Conservation (phyloP, 1,140 invertebrate species). For the Drosophila ambigua region DNA sequence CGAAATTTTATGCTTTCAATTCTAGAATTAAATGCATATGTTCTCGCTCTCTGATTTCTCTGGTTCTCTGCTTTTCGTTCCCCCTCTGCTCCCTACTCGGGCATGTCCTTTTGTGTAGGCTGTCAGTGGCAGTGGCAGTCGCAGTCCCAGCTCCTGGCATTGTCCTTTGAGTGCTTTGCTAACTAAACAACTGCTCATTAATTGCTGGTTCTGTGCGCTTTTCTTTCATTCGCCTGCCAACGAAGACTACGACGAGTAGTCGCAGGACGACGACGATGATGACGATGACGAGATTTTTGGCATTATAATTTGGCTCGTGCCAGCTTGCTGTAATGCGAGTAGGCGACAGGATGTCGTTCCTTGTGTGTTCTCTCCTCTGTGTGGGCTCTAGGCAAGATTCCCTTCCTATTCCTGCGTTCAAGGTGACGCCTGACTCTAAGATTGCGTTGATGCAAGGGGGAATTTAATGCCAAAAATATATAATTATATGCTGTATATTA, state of each 20-base stretch:
- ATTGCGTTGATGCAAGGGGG: neutral
- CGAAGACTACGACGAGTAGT: neutral
- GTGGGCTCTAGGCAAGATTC: constrained; percentile 3
- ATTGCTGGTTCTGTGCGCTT: constrained; percentile 70
- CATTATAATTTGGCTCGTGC: constrained; percentile 70
- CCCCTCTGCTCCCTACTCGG: constrained; percentile 15
- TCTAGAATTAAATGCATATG: constrained; percentile 74
- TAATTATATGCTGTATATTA: too few species aligned
- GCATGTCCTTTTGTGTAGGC: constrained; percentile 22
- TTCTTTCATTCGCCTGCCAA: constrained; percentile 30
- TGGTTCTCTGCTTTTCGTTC: neutral
- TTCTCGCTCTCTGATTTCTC: constrained; percentile 1
- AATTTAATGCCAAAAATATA: too few species aligned
- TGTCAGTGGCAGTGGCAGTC: constrained; percentile 17
- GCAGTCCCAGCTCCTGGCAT: constrained; percentile 51
- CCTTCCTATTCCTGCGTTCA: neutral
- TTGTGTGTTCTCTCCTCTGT: neutral
- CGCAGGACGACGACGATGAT: constrained; percentile 24
- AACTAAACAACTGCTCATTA: constrained; percentile 73
- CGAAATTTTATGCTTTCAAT: constrained; percentile 67
- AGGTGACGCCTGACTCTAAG: neutral
- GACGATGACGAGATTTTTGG: constrained; percentile 23
- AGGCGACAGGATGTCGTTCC: constrained; percentile 41
- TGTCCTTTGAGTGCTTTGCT: constrained; percentile 43
- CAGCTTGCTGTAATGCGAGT: constrained; percentile 55